Percentiles rank a stretch among this genome's conserved stretches.
These are phyloP conservation scores for Osedax frankpressi DNA, from an alignment of 2,888 invertebrate genomes.

Conservation along the genomic window DNA sequence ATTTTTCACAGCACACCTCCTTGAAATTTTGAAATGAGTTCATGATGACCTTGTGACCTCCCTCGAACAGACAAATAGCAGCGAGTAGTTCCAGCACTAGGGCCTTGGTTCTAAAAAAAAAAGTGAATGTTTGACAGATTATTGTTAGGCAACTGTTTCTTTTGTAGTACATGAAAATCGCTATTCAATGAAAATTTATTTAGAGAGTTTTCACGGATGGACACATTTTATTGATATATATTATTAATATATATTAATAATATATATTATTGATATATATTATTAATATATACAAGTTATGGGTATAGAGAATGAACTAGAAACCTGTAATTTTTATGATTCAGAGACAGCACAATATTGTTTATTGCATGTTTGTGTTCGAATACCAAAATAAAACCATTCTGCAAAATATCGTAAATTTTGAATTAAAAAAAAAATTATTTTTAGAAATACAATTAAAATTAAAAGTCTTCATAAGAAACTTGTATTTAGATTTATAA, in stretches of 20 bases:
- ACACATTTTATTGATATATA: no score
- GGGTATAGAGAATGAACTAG: background rate
- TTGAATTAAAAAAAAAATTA: background rate
- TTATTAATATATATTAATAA: background rate
- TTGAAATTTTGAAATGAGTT: slow-evolving; percentile 96
- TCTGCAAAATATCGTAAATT: slow-evolving; percentile 52
- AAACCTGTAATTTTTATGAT: slow-evolving; percentile 78
- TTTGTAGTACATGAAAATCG: no score
- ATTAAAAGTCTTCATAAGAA: background rate
- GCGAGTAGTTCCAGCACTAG: slow-evolving; percentile 88
- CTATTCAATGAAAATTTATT: no score
- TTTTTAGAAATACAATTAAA: background rate
- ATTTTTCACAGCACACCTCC: slow-evolving; percentile 62
- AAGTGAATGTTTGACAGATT: background rate
- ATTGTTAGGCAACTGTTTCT: no score
- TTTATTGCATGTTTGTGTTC: slow-evolving; percentile 94
- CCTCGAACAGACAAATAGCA: slow-evolving; percentile 93
- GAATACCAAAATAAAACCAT: slow-evolving; percentile 97
- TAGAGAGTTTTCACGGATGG: no score
- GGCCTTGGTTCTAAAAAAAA: slow-evolving; percentile 69
- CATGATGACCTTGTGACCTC: slow-evolving; percentile 94
- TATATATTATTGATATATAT: background rate
- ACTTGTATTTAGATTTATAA: no score
- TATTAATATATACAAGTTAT: background rate
- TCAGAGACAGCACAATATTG: slow-evolving; percentile 87